A percentile compares a stretch with the other conserved stretches of the same genome.
Conservation (phyloP, 2,113 vertebrate species). For the Raja brachyura region DNA sequence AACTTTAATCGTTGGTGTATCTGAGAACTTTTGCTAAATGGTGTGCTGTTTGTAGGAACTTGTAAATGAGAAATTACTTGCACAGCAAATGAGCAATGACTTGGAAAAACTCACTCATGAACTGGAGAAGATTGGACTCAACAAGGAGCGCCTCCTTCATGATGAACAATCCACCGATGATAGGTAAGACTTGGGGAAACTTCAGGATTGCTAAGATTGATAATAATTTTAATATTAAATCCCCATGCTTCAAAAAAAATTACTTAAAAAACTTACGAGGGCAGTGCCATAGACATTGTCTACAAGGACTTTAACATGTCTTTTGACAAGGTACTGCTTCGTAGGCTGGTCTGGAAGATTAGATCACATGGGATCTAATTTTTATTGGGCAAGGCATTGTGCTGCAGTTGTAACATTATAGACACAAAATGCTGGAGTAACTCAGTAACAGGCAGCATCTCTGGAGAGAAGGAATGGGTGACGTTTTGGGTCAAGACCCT, state of each 20-base stretch:
- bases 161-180: constrained; percentile 87
- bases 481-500: no score
- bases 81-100: constrained; percentile 93
- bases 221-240: background rate
- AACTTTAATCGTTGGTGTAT: background rate
- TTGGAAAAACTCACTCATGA: constrained; percentile 93
- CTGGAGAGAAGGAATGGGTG: no score
- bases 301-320: no score
- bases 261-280: background rate
- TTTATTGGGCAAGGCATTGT: no score
- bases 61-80: constrained; percentile 88
- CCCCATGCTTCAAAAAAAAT: background rate
- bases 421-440: no score
- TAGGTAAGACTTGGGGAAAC: constrained; percentile 60
- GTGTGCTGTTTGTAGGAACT: constrained; percentile 66
- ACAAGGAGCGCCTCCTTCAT: constrained; percentile 86
- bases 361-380: no score
- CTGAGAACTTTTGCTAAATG: background rate
- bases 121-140: constrained; percentile 92
- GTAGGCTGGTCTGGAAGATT: no score
- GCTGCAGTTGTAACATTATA: no score
- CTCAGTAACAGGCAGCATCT: no score
- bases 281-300: no score
- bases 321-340: no score
- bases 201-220: background rate